These are phyloP conservation scores for Channa striata DNA, from an alignment of 2,797 vertebrate genomes.

Conservation along the genomic window DNA sequence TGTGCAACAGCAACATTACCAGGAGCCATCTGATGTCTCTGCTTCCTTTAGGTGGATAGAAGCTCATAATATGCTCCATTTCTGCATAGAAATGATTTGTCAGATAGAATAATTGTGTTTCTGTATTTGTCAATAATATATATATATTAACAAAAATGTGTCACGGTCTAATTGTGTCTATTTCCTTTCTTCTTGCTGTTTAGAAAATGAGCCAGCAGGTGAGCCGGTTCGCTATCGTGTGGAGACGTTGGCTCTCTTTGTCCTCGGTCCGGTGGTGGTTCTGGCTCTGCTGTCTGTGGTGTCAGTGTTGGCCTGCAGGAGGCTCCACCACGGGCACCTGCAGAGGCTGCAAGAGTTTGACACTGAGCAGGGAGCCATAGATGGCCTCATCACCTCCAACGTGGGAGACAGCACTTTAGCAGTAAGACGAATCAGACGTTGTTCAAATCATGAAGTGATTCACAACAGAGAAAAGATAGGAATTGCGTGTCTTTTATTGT, in stretches of 20 bases:
- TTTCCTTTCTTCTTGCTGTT: background rate
- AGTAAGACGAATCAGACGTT: slow-evolving; percentile 55
- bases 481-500: no score
- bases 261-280: slow-evolving; percentile 77
- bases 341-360: slow-evolving; percentile 84
- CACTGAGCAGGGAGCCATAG: slow-evolving; percentile 82
- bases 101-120: background rate
- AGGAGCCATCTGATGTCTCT: slow-evolving; percentile 69
- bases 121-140: background rate
- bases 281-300: slow-evolving; percentile 79
- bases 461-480: background rate
- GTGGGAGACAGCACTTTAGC: slow-evolving; percentile 87
- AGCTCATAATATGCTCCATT: background rate
- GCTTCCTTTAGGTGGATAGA: slow-evolving; percentile 71
- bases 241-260: slow-evolving; percentile 80
- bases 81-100: background rate
- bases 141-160: background rate
- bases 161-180: background rate
- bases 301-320: slow-evolving; percentile 80
- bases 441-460: background rate
- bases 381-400: slow-evolving; percentile 86
- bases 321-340: slow-evolving; percentile 80
- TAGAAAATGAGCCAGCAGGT: slow-evolving; percentile 71
- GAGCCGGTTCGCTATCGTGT: slow-evolving; percentile 74
- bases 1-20: slow-evolving; percentile 85